Percentiles rank a stretch among this genome's conserved stretches.
phyloP scores from a whole-genome alignment of 2,113 vertebrate species.

The Megaceryle maxima region DNA sequence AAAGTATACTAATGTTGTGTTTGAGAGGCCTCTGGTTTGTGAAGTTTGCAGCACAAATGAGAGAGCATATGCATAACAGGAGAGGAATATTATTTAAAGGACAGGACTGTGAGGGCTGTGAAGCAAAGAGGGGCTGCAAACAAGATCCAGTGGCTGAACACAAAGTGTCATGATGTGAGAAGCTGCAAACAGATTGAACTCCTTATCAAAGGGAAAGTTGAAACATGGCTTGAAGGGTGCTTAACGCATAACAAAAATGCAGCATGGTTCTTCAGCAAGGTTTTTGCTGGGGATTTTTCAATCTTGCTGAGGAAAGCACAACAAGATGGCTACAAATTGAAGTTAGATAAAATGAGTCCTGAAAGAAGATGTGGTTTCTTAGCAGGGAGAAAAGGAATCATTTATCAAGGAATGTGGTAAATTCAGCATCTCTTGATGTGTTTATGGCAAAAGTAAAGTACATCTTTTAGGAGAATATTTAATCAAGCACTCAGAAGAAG shows the following conservation, averaged over 20 bases:
- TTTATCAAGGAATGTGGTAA: conserved; percentile 43
- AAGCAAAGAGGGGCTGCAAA: not conserved
- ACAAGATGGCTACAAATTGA: conserved; percentile 26
- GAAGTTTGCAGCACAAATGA: not conserved
- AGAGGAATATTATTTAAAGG: not conserved
- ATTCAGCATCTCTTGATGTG: conserved; percentile 23
- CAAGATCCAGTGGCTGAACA: not conserved
- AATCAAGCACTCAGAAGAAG: conserved; percentile 22
- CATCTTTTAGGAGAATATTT: conserved; percentile 22
- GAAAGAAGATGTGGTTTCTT: not conserved
- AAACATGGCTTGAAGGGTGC: not conserved
- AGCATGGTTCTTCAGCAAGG: not conserved
- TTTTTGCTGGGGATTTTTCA: conserved; percentile 6
- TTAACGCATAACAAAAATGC: not conserved
- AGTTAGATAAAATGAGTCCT: conserved; percentile 17
- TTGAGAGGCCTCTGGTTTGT: not conserved
- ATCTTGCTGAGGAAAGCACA: not conserved
- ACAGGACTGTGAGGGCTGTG: not conserved
- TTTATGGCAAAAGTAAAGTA: conserved; percentile 39
- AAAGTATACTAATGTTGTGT: too few species aligned
- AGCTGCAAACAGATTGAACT: not conserved
- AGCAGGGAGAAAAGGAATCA: conserved; percentile 16
- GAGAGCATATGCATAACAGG: not conserved
- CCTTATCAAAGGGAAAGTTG: not conserved
- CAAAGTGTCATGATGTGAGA: not conserved